A percentile compares a stretch with the other conserved stretches of the same genome.
phyloP scores from a whole-genome alignment of 2,113 vertebrate genomes.

The Eulemur rufifrons region DNA sequence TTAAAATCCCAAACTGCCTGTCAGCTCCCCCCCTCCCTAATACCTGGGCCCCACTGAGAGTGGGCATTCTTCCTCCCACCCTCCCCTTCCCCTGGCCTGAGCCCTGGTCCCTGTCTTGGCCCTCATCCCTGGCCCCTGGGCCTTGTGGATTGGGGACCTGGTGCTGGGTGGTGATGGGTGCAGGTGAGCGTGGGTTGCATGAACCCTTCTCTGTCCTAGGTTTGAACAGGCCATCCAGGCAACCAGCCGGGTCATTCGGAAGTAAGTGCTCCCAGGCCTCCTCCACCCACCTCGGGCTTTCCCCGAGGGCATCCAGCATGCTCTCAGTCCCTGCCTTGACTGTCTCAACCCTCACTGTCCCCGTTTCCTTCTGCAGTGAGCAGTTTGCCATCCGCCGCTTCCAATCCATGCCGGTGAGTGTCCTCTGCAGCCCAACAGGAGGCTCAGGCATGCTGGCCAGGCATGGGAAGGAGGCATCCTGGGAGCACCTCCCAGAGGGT shows the following conservation, averaged over 20 bases:
- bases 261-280: conserved; percentile 83
- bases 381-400: conserved; percentile 88
- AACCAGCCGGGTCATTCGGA: conserved; percentile 78
- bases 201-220: conserved; percentile 75
- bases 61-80: not conserved
- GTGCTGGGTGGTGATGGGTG: not conserved
- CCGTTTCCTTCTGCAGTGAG: conserved; percentile 69
- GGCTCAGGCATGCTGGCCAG: not conserved
- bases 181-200: not conserved
- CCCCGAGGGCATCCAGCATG: not conserved
- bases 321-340: accelerated
- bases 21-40: not conserved
- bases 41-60: not conserved
- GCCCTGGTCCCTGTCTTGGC: not conserved
- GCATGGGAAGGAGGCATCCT: not conserved
- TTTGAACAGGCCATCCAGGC: conserved; percentile 88
- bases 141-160: not conserved
- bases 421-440: not conserved
- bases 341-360: not conserved
- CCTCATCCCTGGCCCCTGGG: not conserved
- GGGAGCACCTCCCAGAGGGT: not conserved
- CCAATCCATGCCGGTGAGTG: conserved; percentile 92
- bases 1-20: conserved; percentile 41
- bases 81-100: not conserved
- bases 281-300: not conserved